Evolutionary conservation across 2,113 vertebrate species (phyloP).

Genomic region (Channa argus): DNA sequence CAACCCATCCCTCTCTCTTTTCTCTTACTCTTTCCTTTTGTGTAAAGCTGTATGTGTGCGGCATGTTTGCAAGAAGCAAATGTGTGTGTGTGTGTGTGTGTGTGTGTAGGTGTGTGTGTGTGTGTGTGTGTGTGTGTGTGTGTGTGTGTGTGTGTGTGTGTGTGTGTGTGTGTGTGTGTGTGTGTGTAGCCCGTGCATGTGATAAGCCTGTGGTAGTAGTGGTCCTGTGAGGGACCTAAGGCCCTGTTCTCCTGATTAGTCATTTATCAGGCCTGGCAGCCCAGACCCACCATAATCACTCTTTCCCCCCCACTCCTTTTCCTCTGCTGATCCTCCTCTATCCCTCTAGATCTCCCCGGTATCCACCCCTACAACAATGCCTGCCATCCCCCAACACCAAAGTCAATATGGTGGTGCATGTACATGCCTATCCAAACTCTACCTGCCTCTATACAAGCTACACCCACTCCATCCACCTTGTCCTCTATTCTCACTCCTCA

Average conservation of each 20-base stretch:
- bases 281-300: slow-evolving; percentile 82
- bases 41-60: slow-evolving; percentile 57
- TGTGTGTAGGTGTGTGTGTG: slow-evolving; percentile 45
- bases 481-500: slow-evolving; percentile 32
- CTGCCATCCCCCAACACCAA: slow-evolving; percentile 69
- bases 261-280: slow-evolving; percentile 84
- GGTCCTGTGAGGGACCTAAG: slow-evolving; percentile 80
- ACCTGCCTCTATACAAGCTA: slow-evolving; percentile 45
- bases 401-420: slow-evolving; percentile 50
- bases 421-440: slow-evolving; percentile 52
- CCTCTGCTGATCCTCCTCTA: slow-evolving; percentile 84
- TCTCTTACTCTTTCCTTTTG: slow-evolving; percentile 68
- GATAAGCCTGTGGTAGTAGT: slow-evolving; percentile 78
- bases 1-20: slow-evolving; percentile 57
- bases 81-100: slow-evolving; percentile 28
- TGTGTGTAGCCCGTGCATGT: slow-evolving; percentile 66
- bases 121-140: slow-evolving; percentile 34
- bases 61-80: slow-evolving; percentile 33
- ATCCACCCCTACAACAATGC: slow-evolving; percentile 75
- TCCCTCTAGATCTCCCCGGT: slow-evolving; percentile 80
- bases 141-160: slow-evolving; percentile 38
- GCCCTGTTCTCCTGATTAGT: slow-evolving; percentile 83
- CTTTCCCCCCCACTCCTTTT: slow-evolving; percentile 75
- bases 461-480: slow-evolving; percentile 32
- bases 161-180: slow-evolving; percentile 42